Conservation (phyloP, 2,113 vertebrate species). For the Ailurus styani region DNA sequence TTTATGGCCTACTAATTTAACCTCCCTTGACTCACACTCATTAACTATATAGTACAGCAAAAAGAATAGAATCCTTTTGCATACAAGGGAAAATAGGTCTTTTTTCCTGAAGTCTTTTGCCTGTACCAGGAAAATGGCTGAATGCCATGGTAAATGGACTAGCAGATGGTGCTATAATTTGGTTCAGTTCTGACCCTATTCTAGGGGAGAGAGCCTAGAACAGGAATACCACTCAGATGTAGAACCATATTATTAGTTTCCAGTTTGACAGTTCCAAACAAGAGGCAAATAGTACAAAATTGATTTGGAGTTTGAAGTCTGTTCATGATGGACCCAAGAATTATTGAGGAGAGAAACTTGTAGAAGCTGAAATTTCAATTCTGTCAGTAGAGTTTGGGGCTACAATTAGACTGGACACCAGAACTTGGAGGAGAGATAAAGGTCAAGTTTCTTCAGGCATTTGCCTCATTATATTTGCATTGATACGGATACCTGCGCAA, state of each 20-base stretch:
- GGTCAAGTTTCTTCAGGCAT: constrained; percentile 23
- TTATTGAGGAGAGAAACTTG: background rate
- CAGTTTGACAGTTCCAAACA: constrained; percentile 2
- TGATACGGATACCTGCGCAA: background rate
- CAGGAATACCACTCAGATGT: background rate
- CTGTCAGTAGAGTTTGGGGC: background rate
- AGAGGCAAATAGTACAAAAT: background rate
- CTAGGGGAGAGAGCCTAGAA: background rate
- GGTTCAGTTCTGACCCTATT: constrained; percentile 40
- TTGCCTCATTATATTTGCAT: background rate
- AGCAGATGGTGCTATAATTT: constrained; percentile 37
- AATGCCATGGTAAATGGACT: constrained; percentile 34
- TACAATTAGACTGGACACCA: background rate
- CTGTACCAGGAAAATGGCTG: constrained; percentile 34
- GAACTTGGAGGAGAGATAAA: constrained; percentile 12
- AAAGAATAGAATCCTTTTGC: constrained; percentile 23
- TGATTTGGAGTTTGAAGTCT: background rate
- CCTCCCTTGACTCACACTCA: constrained; percentile 20
- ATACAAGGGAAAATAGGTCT: background rate
- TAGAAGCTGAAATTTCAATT: constrained; percentile 8
- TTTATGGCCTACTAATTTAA: constrained; percentile 21
- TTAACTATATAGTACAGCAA: constrained; percentile 27
- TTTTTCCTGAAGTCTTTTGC: constrained; percentile 36
- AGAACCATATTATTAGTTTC: constrained; percentile 22
- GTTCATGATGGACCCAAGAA: background rate